Percentiles rank a stretch among this genome's conserved stretches.
Conservation (phyloP, 2,113 vertebrate species). For the human region DNA sequence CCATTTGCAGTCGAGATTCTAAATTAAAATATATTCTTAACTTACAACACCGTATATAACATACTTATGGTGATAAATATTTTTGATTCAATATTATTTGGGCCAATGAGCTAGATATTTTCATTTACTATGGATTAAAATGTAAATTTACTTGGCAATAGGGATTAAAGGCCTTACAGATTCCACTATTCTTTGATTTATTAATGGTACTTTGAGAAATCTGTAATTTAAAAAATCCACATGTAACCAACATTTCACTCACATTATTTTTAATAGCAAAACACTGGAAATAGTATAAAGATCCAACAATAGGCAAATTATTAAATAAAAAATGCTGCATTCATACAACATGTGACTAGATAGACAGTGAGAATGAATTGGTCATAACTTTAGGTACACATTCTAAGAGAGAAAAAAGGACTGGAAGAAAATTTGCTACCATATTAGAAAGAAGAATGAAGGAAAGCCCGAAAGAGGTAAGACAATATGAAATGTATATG, state of each 20-base stretch:
- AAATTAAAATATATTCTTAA: neutral
- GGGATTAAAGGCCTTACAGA: neutral
- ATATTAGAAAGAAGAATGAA: neutral
- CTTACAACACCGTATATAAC: neutral
- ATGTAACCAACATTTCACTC: neutral
- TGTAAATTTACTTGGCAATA: neutral
- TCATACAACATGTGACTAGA: neutral
- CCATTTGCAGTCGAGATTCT: neutral
- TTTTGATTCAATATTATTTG: neutral
- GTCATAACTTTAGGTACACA: neutral
- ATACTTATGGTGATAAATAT: neutral
- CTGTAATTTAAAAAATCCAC: neutral
- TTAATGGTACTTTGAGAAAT: neutral
- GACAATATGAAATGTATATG: neutral
- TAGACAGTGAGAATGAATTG: neutral
- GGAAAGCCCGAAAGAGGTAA: neutral
- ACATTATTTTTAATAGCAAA: slow-evolving; percentile 10
- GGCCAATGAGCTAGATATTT: neutral
- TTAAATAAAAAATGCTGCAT: neutral
- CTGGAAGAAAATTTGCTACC: neutral
- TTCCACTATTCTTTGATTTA: neutral
- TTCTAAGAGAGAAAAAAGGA: neutral
- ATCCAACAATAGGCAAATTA: neutral
- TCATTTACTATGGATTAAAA: neutral
- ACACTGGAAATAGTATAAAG: neutral